phyloP scores from a whole-genome alignment of 2,797 vertebrate genomes.

The Enteromius thamalakanensis region DNA sequence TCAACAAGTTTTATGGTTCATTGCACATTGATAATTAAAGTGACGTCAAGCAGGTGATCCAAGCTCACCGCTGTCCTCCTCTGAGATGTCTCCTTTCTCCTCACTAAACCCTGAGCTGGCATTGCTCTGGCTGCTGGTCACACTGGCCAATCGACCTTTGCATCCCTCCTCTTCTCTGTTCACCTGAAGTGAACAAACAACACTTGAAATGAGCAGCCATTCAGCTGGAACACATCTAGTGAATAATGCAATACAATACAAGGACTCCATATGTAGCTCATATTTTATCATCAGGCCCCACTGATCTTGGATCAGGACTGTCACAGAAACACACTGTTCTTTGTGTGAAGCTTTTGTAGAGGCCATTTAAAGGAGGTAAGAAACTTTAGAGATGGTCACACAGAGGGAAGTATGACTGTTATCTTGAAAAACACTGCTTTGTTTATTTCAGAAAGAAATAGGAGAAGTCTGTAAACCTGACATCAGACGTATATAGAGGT shows the following conservation, averaged over 20 bases:
- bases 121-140: conserved; percentile 75
- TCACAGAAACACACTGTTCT: background rate
- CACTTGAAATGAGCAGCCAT: background rate
- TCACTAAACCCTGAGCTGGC: conserved; percentile 79
- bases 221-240: background rate
- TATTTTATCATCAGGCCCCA: background rate
- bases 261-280: background rate
- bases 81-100: conserved; percentile 72
- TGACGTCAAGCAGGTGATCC: background rate
- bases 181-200: conserved; percentile 60
- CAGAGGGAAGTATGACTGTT: conserved; percentile 48
- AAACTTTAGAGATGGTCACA: conserved; percentile 27
- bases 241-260: background rate
- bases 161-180: conserved; percentile 61
- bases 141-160: conserved; percentile 69
- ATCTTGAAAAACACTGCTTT: conserved; percentile 39
- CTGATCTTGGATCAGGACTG: background rate
- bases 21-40: background rate
- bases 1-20: background rate
- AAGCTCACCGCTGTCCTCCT: conserved; percentile 79
- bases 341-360: background rate
- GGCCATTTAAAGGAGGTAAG: conserved; percentile 1
- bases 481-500: background rate
- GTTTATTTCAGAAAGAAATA: conserved; percentile 52
- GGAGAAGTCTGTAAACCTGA: conserved; percentile 45